Evolutionary conservation across 1,140 invertebrate species (phyloP).

Genomic region (Heliconius congener): DNA sequence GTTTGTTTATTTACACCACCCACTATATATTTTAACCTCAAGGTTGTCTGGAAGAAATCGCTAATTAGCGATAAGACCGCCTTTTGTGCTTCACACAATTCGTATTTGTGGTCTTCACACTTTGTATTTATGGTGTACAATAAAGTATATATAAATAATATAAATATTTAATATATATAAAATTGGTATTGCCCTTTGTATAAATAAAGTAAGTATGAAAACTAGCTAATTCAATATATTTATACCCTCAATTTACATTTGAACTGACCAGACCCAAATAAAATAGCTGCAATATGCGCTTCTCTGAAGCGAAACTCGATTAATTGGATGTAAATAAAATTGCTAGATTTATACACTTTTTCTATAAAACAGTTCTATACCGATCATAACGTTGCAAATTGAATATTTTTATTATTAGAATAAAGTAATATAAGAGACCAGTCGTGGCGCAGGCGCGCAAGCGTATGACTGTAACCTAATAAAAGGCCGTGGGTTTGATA

Average conservation of each 20-base stretch:
- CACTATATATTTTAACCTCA: too few species aligned
- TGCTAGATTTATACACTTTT: constrained; percentile 10
- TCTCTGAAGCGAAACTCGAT: constrained; percentile 1
- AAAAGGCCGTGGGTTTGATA: too few species aligned
- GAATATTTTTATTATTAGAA: background rate
- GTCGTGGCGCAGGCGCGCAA: too few species aligned
- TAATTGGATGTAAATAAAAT: constrained; percentile 10
- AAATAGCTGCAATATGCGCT: constrained; percentile 1
- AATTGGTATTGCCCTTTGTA: too few species aligned
- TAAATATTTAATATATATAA: background rate
- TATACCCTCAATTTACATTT: constrained; percentile 1
- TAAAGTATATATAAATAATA: too few species aligned
- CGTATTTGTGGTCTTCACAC: too few species aligned
- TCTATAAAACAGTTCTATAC: constrained; percentile 1
- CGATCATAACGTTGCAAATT: background rate
- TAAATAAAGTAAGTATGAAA: background rate
- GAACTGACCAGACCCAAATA: background rate
- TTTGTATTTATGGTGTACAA: too few species aligned
- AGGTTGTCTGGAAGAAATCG: too few species aligned
- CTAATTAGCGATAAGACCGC: too few species aligned
- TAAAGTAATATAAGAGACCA: background rate
- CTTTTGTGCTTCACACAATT: too few species aligned
- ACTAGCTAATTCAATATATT: background rate
- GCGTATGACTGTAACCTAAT: too few species aligned
- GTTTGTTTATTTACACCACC: too few species aligned